Evolutionary conservation across 2,888 invertebrate genomes (phyloP).

Genomic region (Labia minor): DNA sequence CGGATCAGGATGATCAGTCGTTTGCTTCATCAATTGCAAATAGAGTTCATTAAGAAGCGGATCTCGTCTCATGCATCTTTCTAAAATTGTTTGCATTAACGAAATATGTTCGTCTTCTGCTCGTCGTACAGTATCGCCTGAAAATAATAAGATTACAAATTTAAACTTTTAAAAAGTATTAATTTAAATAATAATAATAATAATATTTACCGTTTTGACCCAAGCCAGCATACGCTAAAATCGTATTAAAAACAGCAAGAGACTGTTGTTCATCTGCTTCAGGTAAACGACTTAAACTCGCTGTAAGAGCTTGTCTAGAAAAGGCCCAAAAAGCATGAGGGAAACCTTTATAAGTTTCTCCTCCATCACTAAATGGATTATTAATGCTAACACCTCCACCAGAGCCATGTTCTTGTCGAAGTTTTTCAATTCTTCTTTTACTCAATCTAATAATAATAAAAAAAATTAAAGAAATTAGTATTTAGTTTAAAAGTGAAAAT

Average conservation of each 20-base stretch:
- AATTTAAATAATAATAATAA: neutral
- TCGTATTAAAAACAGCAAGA: slow-evolving; percentile 76
- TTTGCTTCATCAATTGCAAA: slow-evolving; percentile 85
- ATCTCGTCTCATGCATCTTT: slow-evolving; percentile 83
- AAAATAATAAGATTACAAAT: slow-evolving; percentile 24
- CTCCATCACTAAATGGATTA: slow-evolving; percentile 41
- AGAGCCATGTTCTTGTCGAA: slow-evolving; percentile 54
- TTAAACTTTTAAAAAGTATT: slow-evolving; percentile 20
- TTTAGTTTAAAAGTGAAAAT: neutral
- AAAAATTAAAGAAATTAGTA: slow-evolving; percentile 2
- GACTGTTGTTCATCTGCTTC: slow-evolving; percentile 80
- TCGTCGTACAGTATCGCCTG: slow-evolving; percentile 50
- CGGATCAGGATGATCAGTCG: slow-evolving; percentile 84
- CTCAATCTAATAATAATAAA: slow-evolving; percentile 46
- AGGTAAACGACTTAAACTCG: slow-evolving; percentile 71
- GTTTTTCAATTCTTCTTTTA: slow-evolving; percentile 70
- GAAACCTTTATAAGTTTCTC: slow-evolving; percentile 79
- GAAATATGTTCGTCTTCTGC: slow-evolving; percentile 82
- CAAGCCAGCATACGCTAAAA: slow-evolving; percentile 80
- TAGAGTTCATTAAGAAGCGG: slow-evolving; percentile 79
- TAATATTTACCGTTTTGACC: slow-evolving; percentile 48
- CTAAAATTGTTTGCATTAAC: slow-evolving; percentile 78
- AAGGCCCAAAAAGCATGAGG: slow-evolving; percentile 85
- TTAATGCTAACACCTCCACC: slow-evolving; percentile 38
- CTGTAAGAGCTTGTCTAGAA: slow-evolving; percentile 64